Evolutionary conservation across 2,113 vertebrate species (phyloP), one percentile per base, ranked within the genome.

Genomic region (Platichthys stellatus): DNA sequence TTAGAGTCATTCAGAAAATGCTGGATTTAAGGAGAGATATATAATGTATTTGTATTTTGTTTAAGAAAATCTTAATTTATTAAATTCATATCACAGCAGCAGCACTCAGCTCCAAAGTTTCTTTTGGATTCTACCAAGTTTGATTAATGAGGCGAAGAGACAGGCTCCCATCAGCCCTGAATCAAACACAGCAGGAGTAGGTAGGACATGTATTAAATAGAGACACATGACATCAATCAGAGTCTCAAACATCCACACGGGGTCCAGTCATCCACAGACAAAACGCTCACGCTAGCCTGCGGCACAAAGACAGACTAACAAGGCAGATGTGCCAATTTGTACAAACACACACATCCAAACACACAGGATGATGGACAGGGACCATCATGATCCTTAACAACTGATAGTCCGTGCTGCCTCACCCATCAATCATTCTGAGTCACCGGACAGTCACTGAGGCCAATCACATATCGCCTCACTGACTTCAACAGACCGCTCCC

Each of bases 331-430:
- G 75, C 66, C 64, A 63, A 79, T 76, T 76, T 60, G 35, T 64
- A 74, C 74, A 71, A 67, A 78, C 21, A 65, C 67, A 68, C 68
- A 72, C 49, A 72, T 20, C 51, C 61, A 68, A 43, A 65, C 68
- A 76, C 72, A 62, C 82, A 78, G 57, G 43, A 47, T 91, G 89
- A 90, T 79, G 78, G 89, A 92, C 92, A 69, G 86, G 80, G 35
- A 86, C 83, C 86, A 82, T 88, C 80, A 76, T 81, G 87, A 86
- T 84, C 63, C 67, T 87, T 84, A 87, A 88, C 89, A 88, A 89
- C 80, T 88, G 84, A 83, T 73, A 76, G 89, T 77, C 84, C 23
- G 40, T 62, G 74, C 82, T 54, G 68, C 83, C 90, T 80, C 66
- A 63, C 53, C 69, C 82, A 86, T 92, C 92, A 92, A 86, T 91